A percentile compares a stretch with the other conserved stretches of the same genome.
Conservation (phyloP, 2,797 vertebrate species). For the Urocyon cinereoargenteus region DNA sequence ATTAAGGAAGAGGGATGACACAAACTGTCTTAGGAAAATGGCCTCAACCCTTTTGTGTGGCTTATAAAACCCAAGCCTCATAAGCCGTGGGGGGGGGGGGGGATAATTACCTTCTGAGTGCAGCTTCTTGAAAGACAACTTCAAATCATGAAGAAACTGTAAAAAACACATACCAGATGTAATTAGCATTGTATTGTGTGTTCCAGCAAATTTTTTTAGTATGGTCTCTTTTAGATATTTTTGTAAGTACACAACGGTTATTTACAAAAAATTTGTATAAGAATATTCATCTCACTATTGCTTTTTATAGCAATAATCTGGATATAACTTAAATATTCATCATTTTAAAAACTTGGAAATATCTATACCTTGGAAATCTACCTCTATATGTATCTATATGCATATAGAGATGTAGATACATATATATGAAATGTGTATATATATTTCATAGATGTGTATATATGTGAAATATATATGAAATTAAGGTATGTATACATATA, state of each 20-base stretch:
- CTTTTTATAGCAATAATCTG: background rate
- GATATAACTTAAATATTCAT: background rate
- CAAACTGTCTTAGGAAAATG: background rate
- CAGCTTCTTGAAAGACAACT: background rate
- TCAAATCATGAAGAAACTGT: background rate
- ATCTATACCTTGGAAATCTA: background rate
- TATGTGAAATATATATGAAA: background rate
- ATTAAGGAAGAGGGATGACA: background rate
- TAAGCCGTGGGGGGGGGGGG: background rate
- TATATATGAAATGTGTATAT: background rate
- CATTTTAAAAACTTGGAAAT: background rate
- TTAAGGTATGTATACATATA: background rate
- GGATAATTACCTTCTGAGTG: background rate
- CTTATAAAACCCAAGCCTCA: background rate
- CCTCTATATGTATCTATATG: background rate
- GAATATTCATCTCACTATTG: background rate
- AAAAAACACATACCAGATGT: background rate
- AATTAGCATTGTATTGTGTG: background rate
- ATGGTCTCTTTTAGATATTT: background rate
- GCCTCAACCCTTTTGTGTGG: background rate
- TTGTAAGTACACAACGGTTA: background rate
- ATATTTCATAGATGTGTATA: background rate
- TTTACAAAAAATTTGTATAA: background rate
- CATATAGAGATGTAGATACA: background rate
- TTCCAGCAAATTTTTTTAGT: background rate